These are phyloP conservation scores for Lasiommata megera DNA, from an alignment of 2,888 invertebrate genomes.

Conservation along the genomic window DNA sequence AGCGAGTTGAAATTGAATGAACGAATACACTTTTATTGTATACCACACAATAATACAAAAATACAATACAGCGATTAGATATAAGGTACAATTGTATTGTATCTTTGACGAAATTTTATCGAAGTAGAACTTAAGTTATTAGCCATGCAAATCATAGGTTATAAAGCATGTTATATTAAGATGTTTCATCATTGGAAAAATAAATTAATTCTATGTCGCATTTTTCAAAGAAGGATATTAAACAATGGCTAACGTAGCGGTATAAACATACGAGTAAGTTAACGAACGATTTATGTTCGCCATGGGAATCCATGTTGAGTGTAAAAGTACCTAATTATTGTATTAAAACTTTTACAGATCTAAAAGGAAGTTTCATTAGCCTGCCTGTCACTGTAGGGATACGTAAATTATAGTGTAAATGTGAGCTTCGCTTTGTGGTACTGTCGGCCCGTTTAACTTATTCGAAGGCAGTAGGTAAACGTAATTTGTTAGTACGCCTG, in stretches of 20 bases:
- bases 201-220: too few species aligned
- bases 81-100: too few species aligned
- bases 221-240: neutral
- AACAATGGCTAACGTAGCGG: neutral
- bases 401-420: conserved; percentile 32
- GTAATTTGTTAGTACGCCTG: conserved; percentile 65
- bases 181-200: too few species aligned
- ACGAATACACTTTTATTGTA: too few species aligned
- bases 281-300: neutral
- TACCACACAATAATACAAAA: too few species aligned
- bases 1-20: too few species aligned
- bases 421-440: conserved; percentile 26
- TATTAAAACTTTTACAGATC: conserved; percentile 15
- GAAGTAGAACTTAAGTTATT: too few species aligned
- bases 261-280: neutral
- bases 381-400: conserved; percentile 25
- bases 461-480: conserved; percentile 50
- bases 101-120: too few species aligned
- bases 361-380: conserved; percentile 28
- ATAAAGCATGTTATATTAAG: too few species aligned
- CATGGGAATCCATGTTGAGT: neutral
- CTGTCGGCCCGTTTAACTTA: conserved; percentile 21
- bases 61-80: too few species aligned
- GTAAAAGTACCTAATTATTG: conserved; percentile 13
- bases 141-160: too few species aligned